Base-by-base conservation (phyloP, 2,797 vertebrate species). In the Myotis planiceps region DNA sequence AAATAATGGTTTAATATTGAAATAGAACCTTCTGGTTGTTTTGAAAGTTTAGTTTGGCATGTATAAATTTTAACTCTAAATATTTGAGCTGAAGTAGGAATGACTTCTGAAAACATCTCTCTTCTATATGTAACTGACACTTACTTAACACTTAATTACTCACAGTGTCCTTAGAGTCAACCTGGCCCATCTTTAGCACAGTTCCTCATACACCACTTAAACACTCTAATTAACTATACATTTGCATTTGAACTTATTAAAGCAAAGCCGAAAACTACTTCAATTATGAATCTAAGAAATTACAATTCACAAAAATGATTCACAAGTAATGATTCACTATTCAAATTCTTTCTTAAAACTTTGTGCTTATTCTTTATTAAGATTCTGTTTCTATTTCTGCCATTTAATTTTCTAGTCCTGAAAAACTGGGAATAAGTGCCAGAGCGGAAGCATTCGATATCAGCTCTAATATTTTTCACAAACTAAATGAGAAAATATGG, bases 201-300 rank as follows among this genome's bases (percentile, higher is more conserved):
- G 82, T 97, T 98, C 95, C 88, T 98, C 96, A 97, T 92, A 97
- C 13, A 82, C 71, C 92, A 66, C 65, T 97, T 94, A 95, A 97
- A 95, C 58, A 66, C 14, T 97, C 92, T 97, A 97, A 97, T 97
- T 97, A 39, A 39, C 39, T 39, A 23, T 87, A 97, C 97, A 89
- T 96, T 98, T 98, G 53, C 69, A 80, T 97, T 92, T 96, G 39
- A 47, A 95, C 55, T 96, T 91, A 90, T 81, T 96, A 92, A 95
- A 97, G 85, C 37, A 69, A 81, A 97, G 81, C 71, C 94, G 68
- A 94, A 97, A 95, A 89, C 65, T 37, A 68, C 68, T 96, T 98
- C 94, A 96, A 47, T 91, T 97, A 96, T 0, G 13, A 96, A 95
- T 83, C 80, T 37, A 96, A 45, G 13, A 98, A 97, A 97, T 92